A percentile compares a stretch with the other conserved stretches of the same genome.
Evolutionary conservation across 2,113 vertebrate species (phyloP).

Genomic region (Colossoma macropomum): DNA sequence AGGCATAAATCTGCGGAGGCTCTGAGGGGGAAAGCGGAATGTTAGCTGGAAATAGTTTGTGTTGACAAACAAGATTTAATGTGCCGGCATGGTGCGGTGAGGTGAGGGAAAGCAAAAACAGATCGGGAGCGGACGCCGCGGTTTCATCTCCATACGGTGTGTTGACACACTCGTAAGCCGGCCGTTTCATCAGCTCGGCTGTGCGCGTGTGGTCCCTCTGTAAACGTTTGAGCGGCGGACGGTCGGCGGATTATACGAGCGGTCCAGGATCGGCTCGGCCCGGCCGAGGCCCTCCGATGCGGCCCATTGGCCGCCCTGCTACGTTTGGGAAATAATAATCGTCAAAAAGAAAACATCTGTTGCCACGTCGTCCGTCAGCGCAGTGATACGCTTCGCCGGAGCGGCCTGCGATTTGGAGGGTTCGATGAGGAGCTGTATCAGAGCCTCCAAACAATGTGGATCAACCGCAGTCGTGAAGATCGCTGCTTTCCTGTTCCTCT

Average conservation of each 20-base stretch:
- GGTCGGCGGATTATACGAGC: conserved; percentile 36
- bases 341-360: too few relatives aligned
- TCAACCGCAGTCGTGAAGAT: neutral
- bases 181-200: conserved; percentile 67
- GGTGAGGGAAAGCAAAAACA: conserved; percentile 65
- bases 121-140: conserved; percentile 61
- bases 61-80: conserved; percentile 74
- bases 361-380: neutral
- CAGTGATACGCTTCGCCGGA: neutral
- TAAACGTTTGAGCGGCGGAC: conserved; percentile 68
- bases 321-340: conserved; percentile 12
- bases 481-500: neutral
- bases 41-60: conserved; percentile 64
- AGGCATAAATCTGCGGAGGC: conserved; percentile 53
- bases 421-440: conserved; percentile 1
- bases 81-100: conserved; percentile 52
- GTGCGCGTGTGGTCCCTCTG: conserved; percentile 69
- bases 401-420: neutral
- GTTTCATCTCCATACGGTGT: conserved; percentile 58
- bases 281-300: neutral
- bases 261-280: too few relatives aligned
- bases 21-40: conserved; percentile 44
- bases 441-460: neutral
- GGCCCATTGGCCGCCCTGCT: neutral
- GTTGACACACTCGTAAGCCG: conserved; percentile 64